These are phyloP conservation scores for Sphyrna mokarran DNA, from an alignment of 2,113 vertebrate genomes.

Conservation along the genomic window DNA sequence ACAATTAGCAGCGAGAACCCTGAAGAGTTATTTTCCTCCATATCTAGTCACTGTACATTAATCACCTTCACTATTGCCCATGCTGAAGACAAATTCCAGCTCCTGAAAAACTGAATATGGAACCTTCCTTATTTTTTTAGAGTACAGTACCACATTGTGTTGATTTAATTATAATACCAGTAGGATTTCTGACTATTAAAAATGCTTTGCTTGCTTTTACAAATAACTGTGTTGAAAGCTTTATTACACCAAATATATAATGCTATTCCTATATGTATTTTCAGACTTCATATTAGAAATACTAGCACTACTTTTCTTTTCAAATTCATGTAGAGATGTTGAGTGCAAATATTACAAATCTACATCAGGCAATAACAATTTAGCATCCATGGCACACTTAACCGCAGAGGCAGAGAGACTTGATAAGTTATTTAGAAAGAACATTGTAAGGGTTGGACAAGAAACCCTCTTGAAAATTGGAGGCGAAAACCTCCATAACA, in stretches of 20 bases:
- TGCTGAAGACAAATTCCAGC: neutral
- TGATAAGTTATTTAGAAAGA: neutral
- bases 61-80: neutral
- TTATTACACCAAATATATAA: neutral
- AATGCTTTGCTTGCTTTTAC: neutral
- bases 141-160: neutral
- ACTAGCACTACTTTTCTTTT: neutral
- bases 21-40: neutral
- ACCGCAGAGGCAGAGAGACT: neutral
- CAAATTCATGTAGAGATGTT: neutral
- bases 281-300: neutral
- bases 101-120: neutral
- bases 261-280: neutral
- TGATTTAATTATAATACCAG: neutral
- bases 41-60: neutral
- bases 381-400: neutral
- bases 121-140: neutral
- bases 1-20: neutral
- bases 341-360: neutral
- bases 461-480: neutral
- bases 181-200: neutral
- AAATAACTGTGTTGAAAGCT: neutral
- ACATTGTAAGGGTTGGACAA: neutral
- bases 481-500: neutral
- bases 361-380: neutral